These are phyloP conservation scores for Galerucella calmariensis DNA, from an alignment of 2,888 invertebrate genomes.

Conservation along the genomic window DNA sequence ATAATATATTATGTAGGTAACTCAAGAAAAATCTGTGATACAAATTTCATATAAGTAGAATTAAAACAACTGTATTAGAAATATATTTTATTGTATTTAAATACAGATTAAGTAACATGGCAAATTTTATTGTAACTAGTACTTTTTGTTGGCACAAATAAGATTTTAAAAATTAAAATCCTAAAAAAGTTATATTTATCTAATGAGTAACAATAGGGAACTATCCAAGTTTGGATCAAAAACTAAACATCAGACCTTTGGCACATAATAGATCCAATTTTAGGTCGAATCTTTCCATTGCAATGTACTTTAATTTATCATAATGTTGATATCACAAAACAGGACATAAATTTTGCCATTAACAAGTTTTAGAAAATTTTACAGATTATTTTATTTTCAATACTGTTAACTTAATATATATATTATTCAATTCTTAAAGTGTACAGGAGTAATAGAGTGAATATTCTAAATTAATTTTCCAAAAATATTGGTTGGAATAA, in stretches of 20 bases:
- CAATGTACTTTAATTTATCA: neutral
- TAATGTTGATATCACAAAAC: neutral
- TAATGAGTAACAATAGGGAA: neutral
- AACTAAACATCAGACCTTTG: neutral
- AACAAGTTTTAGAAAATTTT: neutral
- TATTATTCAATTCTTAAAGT: neutral
- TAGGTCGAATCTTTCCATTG: neutral
- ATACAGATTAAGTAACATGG: conserved; percentile 43
- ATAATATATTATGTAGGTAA: neutral
- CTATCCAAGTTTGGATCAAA: neutral
- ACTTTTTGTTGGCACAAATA: neutral
- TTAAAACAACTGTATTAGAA: conserved; percentile 6
- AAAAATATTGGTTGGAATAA: too few relatives aligned
- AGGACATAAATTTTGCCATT: neutral
- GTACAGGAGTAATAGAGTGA: neutral
- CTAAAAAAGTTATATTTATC: neutral
- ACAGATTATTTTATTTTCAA: neutral
- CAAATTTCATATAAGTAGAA: neutral
- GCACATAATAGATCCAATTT: neutral
- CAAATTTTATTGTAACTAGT: conserved; percentile 33
- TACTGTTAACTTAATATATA: neutral
- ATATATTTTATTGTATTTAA: conserved; percentile 14
- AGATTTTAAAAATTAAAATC: neutral
- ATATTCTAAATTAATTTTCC: too few relatives aligned
- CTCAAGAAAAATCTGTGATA: conserved; percentile 21